Evolutionary conservation across 1,140 invertebrate species (phyloP).

Genomic region (Calephelis virginiensis): DNA sequence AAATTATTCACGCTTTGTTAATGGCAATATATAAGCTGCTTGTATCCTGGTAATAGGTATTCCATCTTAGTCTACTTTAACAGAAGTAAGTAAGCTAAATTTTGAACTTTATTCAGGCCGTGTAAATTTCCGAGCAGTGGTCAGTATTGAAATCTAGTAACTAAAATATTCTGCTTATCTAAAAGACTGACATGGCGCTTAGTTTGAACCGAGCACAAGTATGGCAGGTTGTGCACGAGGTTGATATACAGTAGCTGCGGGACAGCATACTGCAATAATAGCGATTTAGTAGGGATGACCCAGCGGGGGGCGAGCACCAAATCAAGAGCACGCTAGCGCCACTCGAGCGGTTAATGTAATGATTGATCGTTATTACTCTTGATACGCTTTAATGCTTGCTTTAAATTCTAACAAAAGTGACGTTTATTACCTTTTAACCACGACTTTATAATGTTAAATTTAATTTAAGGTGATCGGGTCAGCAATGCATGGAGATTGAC

Average conservation of each 20-base stretch:
- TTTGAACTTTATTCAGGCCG: no score
- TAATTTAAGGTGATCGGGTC: no score
- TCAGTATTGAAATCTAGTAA: no score
- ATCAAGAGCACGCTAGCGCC: not conserved
- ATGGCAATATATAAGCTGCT: no score
- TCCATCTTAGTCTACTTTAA: no score
- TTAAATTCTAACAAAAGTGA: constrained; percentile 7
- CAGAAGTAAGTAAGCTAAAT: no score
- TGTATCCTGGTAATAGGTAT: no score
- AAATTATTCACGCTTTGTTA: no score
- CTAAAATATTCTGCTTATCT: no score
- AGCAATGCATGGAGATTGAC: no score
- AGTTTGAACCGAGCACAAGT: not conserved
- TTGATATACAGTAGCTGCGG: constrained; percentile 1
- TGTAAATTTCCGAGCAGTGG: no score
- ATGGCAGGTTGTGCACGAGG: not conserved
- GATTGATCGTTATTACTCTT: constrained; percentile 4
- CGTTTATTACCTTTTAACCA: not conserved
- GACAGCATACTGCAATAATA: constrained; percentile 6
- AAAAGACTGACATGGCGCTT: no score
- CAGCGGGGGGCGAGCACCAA: not conserved
- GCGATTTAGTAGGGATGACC: constrained; percentile 6
- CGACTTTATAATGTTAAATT: not conserved
- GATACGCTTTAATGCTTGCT: not conserved
- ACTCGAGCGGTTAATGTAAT: constrained; percentile 11